Conservation (phyloP, 2,113 vertebrate genomes). For the Pan troglodytes region NHGRI_mPanTro3-v2.1_pri NC_072410.2:108547501-108548000, state of each 20-base stretch:
- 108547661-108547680: not conserved
- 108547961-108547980: not conserved
- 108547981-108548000: not conserved
- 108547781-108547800: not conserved
- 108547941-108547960: not conserved
- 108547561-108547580: rapidly evolving
- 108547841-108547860: not conserved
- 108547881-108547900: not conserved
- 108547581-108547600: not conserved
- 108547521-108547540: not conserved
- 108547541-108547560: no score
- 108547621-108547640: rapidly evolving
- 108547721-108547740: not conserved
- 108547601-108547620: not conserved
- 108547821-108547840: not conserved
- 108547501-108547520: rapidly evolving
- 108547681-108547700: rapidly evolving
- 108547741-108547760: not conserved
- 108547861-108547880: not conserved
- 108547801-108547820: not conserved
- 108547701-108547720: rapidly evolving
- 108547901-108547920: not conserved
- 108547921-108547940: rapidly evolving
- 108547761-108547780: not conserved
- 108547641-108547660: not conserved